Conservation (phyloP, 2,113 vertebrate species). For the Callipepla squamata region DNA sequence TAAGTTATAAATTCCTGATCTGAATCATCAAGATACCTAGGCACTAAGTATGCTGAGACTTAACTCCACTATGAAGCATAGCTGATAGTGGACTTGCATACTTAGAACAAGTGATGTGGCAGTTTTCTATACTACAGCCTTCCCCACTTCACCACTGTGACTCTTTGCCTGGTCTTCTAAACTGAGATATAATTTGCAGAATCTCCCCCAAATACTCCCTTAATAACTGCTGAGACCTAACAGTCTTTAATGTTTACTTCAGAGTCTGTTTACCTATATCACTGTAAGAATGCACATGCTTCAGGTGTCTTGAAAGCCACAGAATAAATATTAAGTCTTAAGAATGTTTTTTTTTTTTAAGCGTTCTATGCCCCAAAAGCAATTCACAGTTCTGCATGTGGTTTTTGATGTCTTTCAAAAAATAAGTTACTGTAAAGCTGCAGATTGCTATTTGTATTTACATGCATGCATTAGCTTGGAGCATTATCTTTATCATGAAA, state of each 20-base stretch:
- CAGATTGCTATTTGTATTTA: background rate
- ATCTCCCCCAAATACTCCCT: background rate
- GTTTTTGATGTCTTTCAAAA: background rate
- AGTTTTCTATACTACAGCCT: background rate
- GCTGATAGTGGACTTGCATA: background rate
- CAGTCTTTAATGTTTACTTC: background rate
- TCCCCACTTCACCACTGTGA: background rate
- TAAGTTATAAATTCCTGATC: background rate
- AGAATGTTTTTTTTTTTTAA: background rate
- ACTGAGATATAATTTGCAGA: background rate
- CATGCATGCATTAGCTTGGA: background rate
- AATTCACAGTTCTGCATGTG: background rate
- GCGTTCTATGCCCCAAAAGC: background rate
- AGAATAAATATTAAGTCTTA: background rate
- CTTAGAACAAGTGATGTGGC: background rate
- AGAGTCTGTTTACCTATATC: background rate
- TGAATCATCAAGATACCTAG: background rate
- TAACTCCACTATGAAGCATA: background rate
- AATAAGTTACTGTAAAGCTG: background rate
- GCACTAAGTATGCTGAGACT: background rate
- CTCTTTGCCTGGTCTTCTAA: background rate
- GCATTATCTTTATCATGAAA: background rate
- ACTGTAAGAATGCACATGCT: accelerated
- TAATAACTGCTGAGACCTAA: background rate
- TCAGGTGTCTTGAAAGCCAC: background rate